phyloP scores from a whole-genome alignment of 2,888 invertebrate species.

The Onchidella celtica region DNA sequence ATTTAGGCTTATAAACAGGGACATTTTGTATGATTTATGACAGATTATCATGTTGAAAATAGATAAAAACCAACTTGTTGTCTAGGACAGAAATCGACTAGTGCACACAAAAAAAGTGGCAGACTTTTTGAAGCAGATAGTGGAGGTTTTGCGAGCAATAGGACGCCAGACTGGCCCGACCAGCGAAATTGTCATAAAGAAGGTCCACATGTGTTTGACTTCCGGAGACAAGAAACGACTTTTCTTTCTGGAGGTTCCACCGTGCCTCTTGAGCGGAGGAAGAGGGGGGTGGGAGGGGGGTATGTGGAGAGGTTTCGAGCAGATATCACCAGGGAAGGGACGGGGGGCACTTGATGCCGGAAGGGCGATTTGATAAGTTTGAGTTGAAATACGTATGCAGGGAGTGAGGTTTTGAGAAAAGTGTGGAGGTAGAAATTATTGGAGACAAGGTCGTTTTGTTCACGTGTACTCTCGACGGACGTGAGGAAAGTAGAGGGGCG shows the following conservation, averaged over 20 bases:
- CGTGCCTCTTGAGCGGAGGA: neutral
- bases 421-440: neutral
- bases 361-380: too few relatives aligned
- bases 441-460: slow-evolving; percentile 21
- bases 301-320: neutral
- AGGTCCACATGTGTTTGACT: slow-evolving; percentile 29
- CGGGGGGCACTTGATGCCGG: too few relatives aligned
- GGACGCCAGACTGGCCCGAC: neutral
- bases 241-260: neutral
- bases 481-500: neutral
- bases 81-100: too few relatives aligned
- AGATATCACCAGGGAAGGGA: neutral
- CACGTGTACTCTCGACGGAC: neutral
- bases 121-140: too few relatives aligned
- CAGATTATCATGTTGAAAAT: too few relatives aligned
- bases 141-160: too few relatives aligned
- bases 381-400: neutral
- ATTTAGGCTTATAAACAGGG: too few relatives aligned
- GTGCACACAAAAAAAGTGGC: too few relatives aligned
- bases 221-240: slow-evolving; percentile 28
- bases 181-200: slow-evolving; percentile 24
- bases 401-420: neutral
- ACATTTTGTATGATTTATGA: too few relatives aligned
- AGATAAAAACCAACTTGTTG: too few relatives aligned
- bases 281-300: neutral